Evolutionary conservation across 2,888 invertebrate genomes (phyloP).

Genomic region (Drosophila antonietae): DNA sequence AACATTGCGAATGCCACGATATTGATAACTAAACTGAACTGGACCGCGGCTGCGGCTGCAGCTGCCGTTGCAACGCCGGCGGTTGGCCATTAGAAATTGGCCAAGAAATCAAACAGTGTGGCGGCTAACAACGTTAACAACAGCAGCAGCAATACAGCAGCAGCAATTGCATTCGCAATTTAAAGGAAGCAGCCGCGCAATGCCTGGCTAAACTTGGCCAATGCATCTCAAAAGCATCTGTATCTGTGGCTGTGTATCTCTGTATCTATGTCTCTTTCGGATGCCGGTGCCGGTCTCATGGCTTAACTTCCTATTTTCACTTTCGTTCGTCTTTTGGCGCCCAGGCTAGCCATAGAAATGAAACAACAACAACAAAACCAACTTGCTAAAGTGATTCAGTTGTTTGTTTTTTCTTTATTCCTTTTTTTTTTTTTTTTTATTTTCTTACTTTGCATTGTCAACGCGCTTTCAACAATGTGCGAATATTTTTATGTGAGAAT

Average conservation of each 20-base stretch:
- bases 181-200: conserved; percentile 67
- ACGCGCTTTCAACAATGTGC: conserved; percentile 71
- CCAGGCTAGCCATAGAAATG: conserved; percentile 61
- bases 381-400: conserved; percentile 49
- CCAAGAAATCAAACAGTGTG: conserved; percentile 71
- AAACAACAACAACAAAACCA: conserved; percentile 40
- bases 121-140: conserved; percentile 53
- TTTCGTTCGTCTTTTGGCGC: conserved; percentile 77
- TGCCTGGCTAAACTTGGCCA: conserved; percentile 68
- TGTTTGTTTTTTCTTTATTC: conserved; percentile 23
- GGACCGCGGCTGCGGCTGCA: conserved; percentile 14
- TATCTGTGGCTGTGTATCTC: conserved; percentile 24
- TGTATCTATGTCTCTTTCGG: conserved; percentile 28
- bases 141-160: conserved; percentile 27
- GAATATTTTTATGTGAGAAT: conserved; percentile 72
- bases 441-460: conserved; percentile 59
- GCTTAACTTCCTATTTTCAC: conserved; percentile 80
- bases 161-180: conserved; percentile 55
- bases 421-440: conserved; percentile 18
- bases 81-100: conserved; percentile 70
- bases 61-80: conserved; percentile 36
- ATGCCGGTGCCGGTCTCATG: conserved; percentile 70
- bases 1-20: conserved; percentile 38
- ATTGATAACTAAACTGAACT: conserved; percentile 53
- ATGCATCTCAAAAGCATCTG: conserved; percentile 53